Percentiles rank a stretch among this genome's conserved stretches.
These are phyloP conservation scores for Scaptomyza montana DNA, from an alignment of 1,140 invertebrate genomes.

Conservation along the genomic window DNA sequence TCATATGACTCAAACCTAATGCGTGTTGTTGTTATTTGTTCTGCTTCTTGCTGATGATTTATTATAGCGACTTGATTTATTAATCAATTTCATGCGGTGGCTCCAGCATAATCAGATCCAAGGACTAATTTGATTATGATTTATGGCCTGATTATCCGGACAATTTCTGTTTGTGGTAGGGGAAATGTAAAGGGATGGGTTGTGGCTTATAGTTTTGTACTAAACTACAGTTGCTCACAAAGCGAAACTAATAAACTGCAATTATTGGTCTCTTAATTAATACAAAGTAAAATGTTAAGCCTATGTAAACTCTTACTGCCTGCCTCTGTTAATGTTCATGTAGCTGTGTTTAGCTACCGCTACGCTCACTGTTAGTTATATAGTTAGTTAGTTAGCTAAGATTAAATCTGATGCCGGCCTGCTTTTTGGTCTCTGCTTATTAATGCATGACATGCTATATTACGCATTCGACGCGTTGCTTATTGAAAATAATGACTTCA, in stretches of 20 bases:
- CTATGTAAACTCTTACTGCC: conserved; percentile 17
- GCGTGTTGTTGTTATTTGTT: not conserved
- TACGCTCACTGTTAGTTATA: conserved; percentile 18
- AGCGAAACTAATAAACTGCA: conserved; percentile 45
- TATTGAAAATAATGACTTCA: conserved; percentile 68
- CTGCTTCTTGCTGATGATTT: conserved; percentile 52
- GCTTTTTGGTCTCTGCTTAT: conserved; percentile 8
- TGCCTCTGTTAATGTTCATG: conserved; percentile 1
- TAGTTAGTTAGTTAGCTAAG: not conserved
- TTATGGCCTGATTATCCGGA: conserved; percentile 53
- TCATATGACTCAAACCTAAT: conserved; percentile 1
- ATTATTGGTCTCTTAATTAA: conserved; percentile 36
- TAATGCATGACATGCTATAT: conserved; percentile 62
- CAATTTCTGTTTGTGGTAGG: conserved; percentile 28
- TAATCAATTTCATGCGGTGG: conserved; percentile 74
- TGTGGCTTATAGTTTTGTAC: not conserved
- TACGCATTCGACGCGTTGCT: conserved; percentile 64
- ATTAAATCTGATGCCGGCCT: conserved; percentile 27
- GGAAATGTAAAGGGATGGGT: not conserved
- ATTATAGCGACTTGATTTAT: conserved; percentile 62
- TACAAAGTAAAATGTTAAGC: conserved; percentile 10
- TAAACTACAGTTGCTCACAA: conserved; percentile 24
- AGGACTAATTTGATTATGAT: conserved; percentile 75
- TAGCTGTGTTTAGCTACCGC: conserved; percentile 14
- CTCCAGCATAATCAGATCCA: conserved; percentile 57